Evolutionary conservation across 2,797 vertebrate genomes (phyloP).

Genomic region (Leptodactylus fallax): DNA sequence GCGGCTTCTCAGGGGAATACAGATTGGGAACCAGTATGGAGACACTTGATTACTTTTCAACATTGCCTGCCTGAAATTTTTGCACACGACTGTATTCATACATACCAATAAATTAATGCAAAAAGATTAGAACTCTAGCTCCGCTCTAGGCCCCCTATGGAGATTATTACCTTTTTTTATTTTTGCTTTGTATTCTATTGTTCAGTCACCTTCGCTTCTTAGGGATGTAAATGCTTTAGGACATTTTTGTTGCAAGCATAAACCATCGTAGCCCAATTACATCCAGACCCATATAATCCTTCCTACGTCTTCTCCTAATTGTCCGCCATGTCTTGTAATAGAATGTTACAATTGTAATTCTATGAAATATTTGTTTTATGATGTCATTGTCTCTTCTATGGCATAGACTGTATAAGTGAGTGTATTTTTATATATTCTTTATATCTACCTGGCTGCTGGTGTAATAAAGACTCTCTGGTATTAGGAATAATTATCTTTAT

Average conservation of each 20-base stretch:
- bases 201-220: background rate
- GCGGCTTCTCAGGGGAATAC: too few species aligned
- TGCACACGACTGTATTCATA: too few species aligned
- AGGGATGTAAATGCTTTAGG: background rate
- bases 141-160: too few species aligned
- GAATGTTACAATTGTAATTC: conserved; percentile 16
- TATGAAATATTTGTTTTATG: conserved; percentile 42
- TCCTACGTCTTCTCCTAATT: conserved; percentile 32
- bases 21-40: too few species aligned
- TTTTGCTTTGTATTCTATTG: background rate
- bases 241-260: conserved; percentile 28
- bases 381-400: conserved; percentile 30
- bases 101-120: too few species aligned
- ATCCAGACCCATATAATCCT: background rate
- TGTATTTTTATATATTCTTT: conserved; percentile 41
- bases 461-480: conserved; percentile 24
- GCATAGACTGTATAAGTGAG: conserved; percentile 32
- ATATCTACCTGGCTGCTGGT: conserved; percentile 35
- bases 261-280: conserved; percentile 9
- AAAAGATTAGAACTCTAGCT: too few species aligned
- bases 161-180: background rate
- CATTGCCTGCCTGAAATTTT: too few species aligned
- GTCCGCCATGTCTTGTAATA: conserved; percentile 25
- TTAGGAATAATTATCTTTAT: conserved; percentile 49
- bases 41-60: too few species aligned